These are phyloP conservation scores for Phrynosoma blainvillii DNA, from an alignment of 2,113 vertebrate species.

Conservation along the genomic window DNA sequence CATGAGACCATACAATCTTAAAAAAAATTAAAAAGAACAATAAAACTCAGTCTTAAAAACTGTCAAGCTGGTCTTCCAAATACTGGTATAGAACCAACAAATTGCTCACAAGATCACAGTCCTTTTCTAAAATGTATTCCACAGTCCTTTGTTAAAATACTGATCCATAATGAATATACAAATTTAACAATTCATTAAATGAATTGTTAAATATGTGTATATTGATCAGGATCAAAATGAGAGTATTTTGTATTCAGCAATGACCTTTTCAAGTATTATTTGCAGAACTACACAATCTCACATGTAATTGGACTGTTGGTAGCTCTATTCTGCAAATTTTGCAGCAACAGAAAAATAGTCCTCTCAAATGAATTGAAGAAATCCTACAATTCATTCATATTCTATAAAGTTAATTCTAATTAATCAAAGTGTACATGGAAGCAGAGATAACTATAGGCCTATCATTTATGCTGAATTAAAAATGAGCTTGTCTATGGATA, in stretches of 20 bases:
- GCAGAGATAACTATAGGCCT: not conserved
- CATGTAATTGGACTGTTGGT: too few species aligned
- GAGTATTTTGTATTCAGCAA: not conserved
- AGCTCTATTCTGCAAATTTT: too few species aligned
- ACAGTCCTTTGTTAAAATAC: not conserved
- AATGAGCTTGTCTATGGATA: not conserved
- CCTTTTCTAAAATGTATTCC: not conserved
- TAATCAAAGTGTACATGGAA: not conserved
- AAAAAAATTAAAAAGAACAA: too few species aligned
- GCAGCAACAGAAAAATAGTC: too few species aligned
- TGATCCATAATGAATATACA: not conserved
- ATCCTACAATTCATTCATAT: too few species aligned
- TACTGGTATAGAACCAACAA: not conserved
- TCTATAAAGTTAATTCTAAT: not conserved
- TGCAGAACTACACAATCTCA: too few species aligned
- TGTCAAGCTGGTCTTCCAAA: not conserved
- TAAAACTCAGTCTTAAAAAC: not conserved
- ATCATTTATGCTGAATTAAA: not conserved
- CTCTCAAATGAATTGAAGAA: too few species aligned
- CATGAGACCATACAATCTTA: too few species aligned
- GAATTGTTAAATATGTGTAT: too few species aligned
- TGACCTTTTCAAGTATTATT: not conserved
- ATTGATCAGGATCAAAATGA: constrained; percentile 10
- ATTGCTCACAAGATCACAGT: not conserved
- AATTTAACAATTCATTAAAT: too few species aligned